Conservation (phyloP, 2,797 vertebrate species). For the Allobates femoralis region DNA sequence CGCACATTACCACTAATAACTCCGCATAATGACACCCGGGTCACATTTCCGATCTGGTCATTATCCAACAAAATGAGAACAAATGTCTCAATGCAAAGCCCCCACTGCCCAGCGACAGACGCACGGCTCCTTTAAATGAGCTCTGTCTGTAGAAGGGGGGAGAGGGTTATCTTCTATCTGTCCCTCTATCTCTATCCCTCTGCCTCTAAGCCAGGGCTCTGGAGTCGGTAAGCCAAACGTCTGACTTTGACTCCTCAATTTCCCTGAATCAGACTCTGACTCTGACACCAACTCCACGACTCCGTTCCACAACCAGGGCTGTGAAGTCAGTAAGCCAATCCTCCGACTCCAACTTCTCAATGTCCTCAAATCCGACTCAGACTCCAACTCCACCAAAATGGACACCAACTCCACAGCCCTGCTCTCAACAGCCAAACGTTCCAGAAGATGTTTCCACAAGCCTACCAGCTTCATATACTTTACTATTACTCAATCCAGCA, state of each 20-base stretch:
- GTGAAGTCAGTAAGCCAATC: too few relatives aligned
- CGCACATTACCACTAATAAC: slow-evolving; percentile 4
- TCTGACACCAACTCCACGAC: too few relatives aligned
- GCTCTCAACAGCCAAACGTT: background rate
- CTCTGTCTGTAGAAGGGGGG: background rate
- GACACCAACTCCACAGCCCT: background rate
- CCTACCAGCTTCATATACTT: too few relatives aligned
- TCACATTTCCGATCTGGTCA: slow-evolving; percentile 10
- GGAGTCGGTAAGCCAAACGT: too few relatives aligned
- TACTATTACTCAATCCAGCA: too few relatives aligned
- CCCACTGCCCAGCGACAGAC: background rate
- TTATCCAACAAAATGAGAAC: background rate
- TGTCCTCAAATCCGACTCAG: too few relatives aligned
- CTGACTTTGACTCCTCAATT: too few relatives aligned
- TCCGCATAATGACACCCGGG: background rate
- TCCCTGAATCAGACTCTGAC: too few relatives aligned
- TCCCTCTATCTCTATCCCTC: background rate
- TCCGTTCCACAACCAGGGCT: too few relatives aligned
- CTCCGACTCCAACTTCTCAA: too few relatives aligned
- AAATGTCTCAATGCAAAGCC: background rate
- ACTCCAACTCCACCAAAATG: too few relatives aligned
- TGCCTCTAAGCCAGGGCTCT: too few relatives aligned
- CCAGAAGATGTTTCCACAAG: background rate
- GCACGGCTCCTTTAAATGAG: background rate
- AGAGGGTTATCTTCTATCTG: background rate